Evolutionary conservation across 2,113 vertebrate species (phyloP).

Genomic region (Ovis canadensis): DNA sequence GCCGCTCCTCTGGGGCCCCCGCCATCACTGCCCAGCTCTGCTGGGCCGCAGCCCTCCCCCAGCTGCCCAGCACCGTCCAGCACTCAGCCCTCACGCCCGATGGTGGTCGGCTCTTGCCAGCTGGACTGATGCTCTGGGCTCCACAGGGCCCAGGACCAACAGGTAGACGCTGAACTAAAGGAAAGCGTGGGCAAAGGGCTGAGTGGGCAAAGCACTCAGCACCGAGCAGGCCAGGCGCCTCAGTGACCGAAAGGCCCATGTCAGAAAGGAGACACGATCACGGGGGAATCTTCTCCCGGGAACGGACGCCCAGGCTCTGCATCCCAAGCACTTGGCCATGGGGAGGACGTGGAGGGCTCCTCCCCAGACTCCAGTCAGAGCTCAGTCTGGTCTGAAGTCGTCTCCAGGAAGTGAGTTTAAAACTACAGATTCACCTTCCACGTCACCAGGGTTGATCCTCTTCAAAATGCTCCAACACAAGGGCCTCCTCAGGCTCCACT

Average conservation of each 20-base stretch:
- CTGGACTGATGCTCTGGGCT: not conserved
- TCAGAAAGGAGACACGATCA: not conserved
- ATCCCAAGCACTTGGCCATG: accelerated
- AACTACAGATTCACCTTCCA: not conserved
- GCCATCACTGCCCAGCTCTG: not conserved
- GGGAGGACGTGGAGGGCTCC: accelerated
- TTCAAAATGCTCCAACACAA: not conserved
- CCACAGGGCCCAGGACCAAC: not conserved
- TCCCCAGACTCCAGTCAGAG: not conserved
- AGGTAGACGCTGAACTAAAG: not conserved
- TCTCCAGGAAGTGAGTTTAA: not conserved
- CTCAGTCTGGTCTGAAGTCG: not conserved
- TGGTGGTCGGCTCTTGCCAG: accelerated
- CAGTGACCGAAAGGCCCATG: not conserved
- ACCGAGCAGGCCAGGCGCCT: not conserved
- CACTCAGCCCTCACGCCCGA: not conserved
- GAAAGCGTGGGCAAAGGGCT: not conserved
- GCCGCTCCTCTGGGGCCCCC: not conserved
- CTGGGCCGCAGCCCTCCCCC: accelerated
- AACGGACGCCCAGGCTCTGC: not conserved
- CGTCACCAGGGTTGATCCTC: not conserved
- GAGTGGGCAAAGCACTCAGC: not conserved
- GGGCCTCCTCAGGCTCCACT: not conserved
- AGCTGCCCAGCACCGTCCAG: not conserved
- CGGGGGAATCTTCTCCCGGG: accelerated